Conservation (phyloP, 2,888 invertebrate genomes). For the Cheilosia soror region DNA sequence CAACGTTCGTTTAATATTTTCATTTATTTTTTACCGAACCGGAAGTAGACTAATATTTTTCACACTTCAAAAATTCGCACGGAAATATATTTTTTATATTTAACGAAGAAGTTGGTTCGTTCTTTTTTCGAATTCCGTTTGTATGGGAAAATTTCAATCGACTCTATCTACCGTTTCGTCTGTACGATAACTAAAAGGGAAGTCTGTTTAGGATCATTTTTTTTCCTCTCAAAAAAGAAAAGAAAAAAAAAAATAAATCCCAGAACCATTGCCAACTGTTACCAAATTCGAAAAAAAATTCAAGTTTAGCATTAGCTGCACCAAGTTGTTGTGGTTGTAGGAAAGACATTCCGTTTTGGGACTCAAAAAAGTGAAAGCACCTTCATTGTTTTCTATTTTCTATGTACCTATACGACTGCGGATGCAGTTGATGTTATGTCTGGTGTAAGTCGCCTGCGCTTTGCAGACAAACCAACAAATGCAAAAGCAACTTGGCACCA, state of each 20-base stretch:
- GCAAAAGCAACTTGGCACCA: slow-evolving; percentile 44
- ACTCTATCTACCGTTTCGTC: slow-evolving; percentile 66
- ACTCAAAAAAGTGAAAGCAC: slow-evolving; percentile 63
- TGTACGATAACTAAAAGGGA: slow-evolving; percentile 64
- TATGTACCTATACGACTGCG: slow-evolving; percentile 16
- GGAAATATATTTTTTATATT: background rate
- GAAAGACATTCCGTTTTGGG: slow-evolving; percentile 4
- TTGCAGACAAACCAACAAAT: slow-evolving; percentile 4
- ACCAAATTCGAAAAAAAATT: slow-evolving; percentile 64
- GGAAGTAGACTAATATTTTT: background rate
- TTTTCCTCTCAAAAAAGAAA: slow-evolving; percentile 37
- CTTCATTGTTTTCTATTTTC: slow-evolving; percentile 36
- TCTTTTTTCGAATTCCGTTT: slow-evolving; percentile 14
- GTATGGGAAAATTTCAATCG: slow-evolving; percentile 21
- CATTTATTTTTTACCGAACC: slow-evolving; percentile 21
- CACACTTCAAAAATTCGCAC: background rate
- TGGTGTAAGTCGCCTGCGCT: slow-evolving; percentile 46
- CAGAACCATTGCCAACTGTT: slow-evolving; percentile 73
- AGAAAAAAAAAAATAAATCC: slow-evolving; percentile 40
- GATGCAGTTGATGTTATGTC: slow-evolving; percentile 11
- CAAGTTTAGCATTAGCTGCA: slow-evolving; percentile 62
- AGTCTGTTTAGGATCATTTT: slow-evolving; percentile 43
- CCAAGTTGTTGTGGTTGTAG: slow-evolving; percentile 35
- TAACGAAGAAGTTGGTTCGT: background rate
- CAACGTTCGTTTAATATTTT: slow-evolving; percentile 8